Percentiles rank a stretch among this genome's conserved stretches.
Conservation (phyloP, 2,888 invertebrate genomes). For the Dicranocentrus wangi region DNA sequence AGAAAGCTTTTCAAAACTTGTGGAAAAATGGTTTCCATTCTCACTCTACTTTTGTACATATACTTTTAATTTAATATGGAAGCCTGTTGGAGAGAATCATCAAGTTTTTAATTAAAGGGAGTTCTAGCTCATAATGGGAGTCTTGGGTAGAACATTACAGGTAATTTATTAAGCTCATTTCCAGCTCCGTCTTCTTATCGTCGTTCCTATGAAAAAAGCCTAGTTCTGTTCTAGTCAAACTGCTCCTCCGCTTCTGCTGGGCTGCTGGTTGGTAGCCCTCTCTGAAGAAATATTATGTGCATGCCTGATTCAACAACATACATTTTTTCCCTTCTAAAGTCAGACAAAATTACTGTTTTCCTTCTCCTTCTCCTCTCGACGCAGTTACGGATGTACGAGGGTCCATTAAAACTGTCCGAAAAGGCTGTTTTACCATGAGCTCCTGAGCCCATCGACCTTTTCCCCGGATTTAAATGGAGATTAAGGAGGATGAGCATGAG, state of each 20-base stretch:
- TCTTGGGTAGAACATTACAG: constrained; percentile 72
- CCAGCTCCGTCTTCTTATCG: constrained; percentile 62
- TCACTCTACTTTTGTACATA: no score
- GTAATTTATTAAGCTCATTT: constrained; percentile 72
- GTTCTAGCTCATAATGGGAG: constrained; percentile 69
- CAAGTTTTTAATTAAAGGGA: constrained; percentile 72
- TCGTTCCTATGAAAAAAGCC: constrained; percentile 27
- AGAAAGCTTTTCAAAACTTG: no score
- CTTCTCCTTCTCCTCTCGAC: background rate
- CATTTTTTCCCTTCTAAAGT: constrained; percentile 17
- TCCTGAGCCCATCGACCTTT: background rate
- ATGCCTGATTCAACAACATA: no score
- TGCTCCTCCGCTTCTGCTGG: background rate
- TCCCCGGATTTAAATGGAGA: constrained; percentile 37
- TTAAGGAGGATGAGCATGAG: constrained; percentile 35
- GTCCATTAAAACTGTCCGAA: constrained; percentile 29
- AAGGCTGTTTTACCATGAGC: background rate
- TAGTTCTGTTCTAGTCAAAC: background rate
- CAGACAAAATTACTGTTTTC: constrained; percentile 28
- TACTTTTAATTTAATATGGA: background rate
- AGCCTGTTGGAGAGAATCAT: constrained; percentile 14
- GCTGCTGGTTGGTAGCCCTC: no score
- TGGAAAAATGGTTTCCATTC: no score
- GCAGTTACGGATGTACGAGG: background rate
- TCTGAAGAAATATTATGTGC: background rate